phyloP scores from a whole-genome alignment of 2,888 invertebrate species.

The Ecdyonurus torrentis region DNA sequence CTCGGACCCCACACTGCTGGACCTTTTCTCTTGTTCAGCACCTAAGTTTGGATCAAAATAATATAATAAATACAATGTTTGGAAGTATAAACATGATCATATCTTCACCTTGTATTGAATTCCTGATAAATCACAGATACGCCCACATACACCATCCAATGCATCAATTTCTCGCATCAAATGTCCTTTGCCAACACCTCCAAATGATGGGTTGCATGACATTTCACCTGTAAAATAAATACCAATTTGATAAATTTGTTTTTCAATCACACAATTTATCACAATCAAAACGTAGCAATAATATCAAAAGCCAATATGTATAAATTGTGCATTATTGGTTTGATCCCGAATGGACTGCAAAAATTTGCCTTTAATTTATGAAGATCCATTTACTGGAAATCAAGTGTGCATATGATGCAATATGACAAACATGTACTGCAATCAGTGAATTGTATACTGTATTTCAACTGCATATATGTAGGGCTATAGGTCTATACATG shows the following conservation, averaged over 20 bases:
- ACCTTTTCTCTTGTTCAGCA: constrained; percentile 63
- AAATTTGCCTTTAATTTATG: too few species aligned
- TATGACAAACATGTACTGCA: too few species aligned
- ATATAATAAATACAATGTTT: not conserved
- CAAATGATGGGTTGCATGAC: constrained; percentile 89
- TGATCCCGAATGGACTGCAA: too few species aligned
- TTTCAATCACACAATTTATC: not conserved
- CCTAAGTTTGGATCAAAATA: constrained; percentile 21
- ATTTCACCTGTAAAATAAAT: constrained; percentile 49
- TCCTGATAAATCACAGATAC: constrained; percentile 66
- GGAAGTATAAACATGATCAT: too few species aligned
- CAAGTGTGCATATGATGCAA: too few species aligned
- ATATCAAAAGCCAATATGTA: too few species aligned
- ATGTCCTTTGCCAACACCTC: constrained; percentile 84
- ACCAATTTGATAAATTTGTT: constrained; percentile 2
- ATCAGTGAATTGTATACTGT: too few species aligned
- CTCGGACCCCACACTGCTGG: constrained; percentile 81
- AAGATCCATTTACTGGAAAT: too few species aligned
- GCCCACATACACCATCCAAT: constrained; percentile 64
- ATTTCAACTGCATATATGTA: too few species aligned
- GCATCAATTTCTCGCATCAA: constrained; percentile 77
- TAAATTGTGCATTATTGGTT: too few species aligned
- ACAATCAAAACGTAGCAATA: not conserved
- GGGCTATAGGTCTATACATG: too few species aligned
- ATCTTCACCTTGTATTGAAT: constrained; percentile 50